A percentile compares a stretch with the other conserved stretches of the same genome.
Conservation (phyloP, 2,113 vertebrate genomes). For the Cryptotis parvus region DNA sequence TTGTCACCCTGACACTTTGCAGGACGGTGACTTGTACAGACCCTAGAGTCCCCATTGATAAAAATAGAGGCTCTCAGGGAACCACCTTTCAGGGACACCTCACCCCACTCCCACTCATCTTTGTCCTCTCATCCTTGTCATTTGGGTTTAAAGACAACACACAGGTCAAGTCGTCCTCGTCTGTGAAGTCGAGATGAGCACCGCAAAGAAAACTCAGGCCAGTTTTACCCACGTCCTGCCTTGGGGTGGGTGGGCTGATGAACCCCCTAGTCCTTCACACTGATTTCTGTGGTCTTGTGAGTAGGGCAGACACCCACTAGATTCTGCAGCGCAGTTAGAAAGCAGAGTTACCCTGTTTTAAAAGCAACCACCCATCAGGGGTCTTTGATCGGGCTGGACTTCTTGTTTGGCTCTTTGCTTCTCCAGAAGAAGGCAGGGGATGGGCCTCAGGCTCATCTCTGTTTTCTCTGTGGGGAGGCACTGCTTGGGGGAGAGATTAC, state of each 20-base stretch:
- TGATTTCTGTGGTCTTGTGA: accelerated
- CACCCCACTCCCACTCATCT: not conserved
- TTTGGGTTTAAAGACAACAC: not conserved
- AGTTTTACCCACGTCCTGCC: no score
- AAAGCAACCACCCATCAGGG: not conserved
- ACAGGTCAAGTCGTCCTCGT: no score
- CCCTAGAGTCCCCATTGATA: not conserved
- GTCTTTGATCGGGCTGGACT: not conserved
- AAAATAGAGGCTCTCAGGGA: not conserved
- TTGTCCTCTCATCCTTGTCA: not conserved
- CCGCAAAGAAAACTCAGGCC: no score
- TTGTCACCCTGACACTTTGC: not conserved
- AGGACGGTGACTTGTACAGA: accelerated
- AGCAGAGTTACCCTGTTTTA: not conserved
- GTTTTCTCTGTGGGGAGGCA: not conserved
- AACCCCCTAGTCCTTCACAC: not conserved
- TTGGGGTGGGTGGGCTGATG: no score
- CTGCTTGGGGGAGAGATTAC: not conserved
- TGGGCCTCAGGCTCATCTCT: accelerated
- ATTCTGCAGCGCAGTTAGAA: not conserved
- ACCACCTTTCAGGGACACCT: not conserved
- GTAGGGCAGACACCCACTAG: accelerated
- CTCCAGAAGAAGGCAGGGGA: not conserved
- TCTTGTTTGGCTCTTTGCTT: not conserved
- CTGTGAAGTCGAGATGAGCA: no score